Conservation (phyloP, 30 jellyfish, hydroid and myxozoan species). For the Sanderia malayensis region DNA sequence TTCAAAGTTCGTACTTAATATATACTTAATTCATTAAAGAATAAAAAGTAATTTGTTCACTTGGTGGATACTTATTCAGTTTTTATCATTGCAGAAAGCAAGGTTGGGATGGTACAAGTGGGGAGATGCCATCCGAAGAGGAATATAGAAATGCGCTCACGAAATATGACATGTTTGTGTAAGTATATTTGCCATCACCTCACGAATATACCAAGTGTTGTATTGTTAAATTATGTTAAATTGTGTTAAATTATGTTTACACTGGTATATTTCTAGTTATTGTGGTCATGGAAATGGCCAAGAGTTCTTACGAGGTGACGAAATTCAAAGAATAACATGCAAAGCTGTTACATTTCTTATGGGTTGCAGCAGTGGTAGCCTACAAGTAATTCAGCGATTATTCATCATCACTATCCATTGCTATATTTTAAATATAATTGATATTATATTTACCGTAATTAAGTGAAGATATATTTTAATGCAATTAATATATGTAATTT, state of each 20-base stretch:
- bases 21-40: too few relatives aligned
- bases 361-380: constrained; percentile 99
- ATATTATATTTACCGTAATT: too few relatives aligned
- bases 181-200: constrained; percentile 4
- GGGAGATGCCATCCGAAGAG: constrained; percentile 75
- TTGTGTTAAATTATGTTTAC: too few relatives aligned
- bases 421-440: too few relatives aligned
- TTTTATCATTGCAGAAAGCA: constrained; percentile 40
- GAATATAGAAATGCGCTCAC: constrained; percentile 78
- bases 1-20: constrained; percentile 78
- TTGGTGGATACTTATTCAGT: too few relatives aligned
- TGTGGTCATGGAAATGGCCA: constrained; percentile 99
- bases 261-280: constrained; percentile 50
- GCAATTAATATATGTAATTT: too few relatives aligned
- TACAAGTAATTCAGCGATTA: too few relatives aligned
- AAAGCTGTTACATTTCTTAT: constrained; percentile 82
- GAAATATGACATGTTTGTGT: constrained; percentile 78
- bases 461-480: too few relatives aligned
- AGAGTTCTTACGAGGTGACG: constrained; percentile 79
- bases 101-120: constrained; percentile 86
- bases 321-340: constrained; percentile 66
- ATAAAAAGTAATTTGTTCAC: too few relatives aligned
- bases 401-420: too few relatives aligned
- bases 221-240: too few relatives aligned
- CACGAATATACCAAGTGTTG: too few relatives aligned